phyloP scores from a whole-genome alignment of 1,140 invertebrate genomes.

The Philotrypesis tridentata region DNA sequence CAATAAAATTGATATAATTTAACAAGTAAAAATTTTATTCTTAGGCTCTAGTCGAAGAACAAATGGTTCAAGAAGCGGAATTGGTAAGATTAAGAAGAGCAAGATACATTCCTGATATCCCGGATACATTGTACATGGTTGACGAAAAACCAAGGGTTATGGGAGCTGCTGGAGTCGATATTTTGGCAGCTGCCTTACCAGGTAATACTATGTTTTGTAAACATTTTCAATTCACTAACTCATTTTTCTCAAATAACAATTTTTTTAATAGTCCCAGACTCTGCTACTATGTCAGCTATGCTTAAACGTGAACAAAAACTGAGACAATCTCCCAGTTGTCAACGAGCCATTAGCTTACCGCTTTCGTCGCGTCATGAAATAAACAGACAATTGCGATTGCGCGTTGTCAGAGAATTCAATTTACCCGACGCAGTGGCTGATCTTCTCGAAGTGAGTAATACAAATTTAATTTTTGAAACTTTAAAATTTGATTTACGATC shows the following conservation, averaged over 20 bases:
- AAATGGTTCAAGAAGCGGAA: constrained; percentile 86
- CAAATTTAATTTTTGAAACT: constrained; percentile 27
- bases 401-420: constrained; percentile 95
- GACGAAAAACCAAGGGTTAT: constrained; percentile 78
- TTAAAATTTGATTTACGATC: constrained; percentile 1
- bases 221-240: neutral
- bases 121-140: constrained; percentile 96
- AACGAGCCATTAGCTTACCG: constrained; percentile 83
- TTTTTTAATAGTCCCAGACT: constrained; percentile 79
- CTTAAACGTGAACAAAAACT: constrained; percentile 90
- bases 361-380: constrained; percentile 86
- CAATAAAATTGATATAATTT: constrained; percentile 13
- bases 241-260: constrained; percentile 9
- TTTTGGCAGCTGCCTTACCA: constrained; percentile 77
- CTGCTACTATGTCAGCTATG: constrained; percentile 86
- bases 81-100: constrained; percentile 82
- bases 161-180: constrained; percentile 78
- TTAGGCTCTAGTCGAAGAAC: constrained; percentile 87
- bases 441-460: constrained; percentile 79
- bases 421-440: constrained; percentile 93
- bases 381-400: constrained; percentile 85
- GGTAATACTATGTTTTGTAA: constrained; percentile 58
- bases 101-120: constrained; percentile 85
- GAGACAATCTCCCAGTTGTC: constrained; percentile 84
- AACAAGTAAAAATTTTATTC: constrained; percentile 20